A percentile compares a stretch with the other conserved stretches of the same genome.
Evolutionary conservation across 2,113 vertebrate species (phyloP).

Genomic region (Pseudorectes ferrugineus): DNA sequence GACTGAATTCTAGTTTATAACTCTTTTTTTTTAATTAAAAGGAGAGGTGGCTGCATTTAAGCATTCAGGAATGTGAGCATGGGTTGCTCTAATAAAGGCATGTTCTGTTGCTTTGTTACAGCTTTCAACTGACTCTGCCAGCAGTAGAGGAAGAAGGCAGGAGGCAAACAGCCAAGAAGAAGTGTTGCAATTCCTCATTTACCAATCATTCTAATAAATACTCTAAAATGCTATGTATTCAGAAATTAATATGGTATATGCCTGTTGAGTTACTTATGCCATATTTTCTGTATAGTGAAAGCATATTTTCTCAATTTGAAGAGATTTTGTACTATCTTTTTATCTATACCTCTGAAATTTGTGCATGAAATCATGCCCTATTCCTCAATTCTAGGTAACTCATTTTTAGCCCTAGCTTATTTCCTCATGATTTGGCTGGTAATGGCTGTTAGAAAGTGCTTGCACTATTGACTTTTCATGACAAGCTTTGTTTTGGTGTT

Average conservation of each 20-base stretch:
- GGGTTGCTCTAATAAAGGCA: background rate
- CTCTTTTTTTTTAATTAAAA: background rate
- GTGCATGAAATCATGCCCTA: background rate
- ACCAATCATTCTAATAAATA: background rate
- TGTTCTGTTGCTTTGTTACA: background rate
- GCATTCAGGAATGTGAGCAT: background rate
- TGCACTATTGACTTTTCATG: background rate
- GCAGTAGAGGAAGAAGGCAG: background rate
- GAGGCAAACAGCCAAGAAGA: background rate
- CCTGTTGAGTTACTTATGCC: background rate
- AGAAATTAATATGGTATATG: background rate
- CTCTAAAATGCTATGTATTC: background rate
- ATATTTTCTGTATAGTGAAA: background rate
- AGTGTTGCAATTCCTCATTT: background rate
- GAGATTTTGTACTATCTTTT: background rate
- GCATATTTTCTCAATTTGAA: background rate
- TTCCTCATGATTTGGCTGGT: background rate
- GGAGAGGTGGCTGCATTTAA: background rate
- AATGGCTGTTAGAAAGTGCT: background rate
- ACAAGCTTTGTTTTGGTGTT: background rate
- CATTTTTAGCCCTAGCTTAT: background rate
- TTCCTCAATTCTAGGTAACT: background rate
- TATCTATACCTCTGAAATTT: background rate
- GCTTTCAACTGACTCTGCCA: background rate
- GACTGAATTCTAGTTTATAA: background rate